A percentile compares a stretch with the other conserved stretches of the same genome.
Evolutionary conservation across 2,113 vertebrate genomes (phyloP).

Genomic region (Peucedramus taeniatus): DNA sequence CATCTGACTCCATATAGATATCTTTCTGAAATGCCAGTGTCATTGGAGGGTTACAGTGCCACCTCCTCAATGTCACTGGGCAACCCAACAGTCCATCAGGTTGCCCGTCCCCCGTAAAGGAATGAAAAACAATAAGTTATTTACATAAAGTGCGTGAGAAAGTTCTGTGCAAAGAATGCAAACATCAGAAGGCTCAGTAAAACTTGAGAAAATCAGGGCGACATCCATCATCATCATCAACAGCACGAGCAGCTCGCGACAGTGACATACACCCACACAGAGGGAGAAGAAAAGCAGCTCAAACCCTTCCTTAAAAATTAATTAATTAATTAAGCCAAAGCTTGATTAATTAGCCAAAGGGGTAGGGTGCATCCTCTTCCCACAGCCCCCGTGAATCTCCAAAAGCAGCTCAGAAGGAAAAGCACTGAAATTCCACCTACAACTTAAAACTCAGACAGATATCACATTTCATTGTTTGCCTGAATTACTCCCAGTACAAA

Average conservation of each 20-base stretch:
- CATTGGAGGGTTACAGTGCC: too few relatives aligned
- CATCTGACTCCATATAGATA: too few relatives aligned
- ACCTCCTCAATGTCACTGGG: too few relatives aligned
- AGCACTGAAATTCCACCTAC: neutral
- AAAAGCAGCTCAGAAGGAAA: neutral
- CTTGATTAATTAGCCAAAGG: neutral
- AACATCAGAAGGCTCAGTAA: too few relatives aligned
- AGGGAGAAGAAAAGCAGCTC: neutral
- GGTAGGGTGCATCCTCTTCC: rapidly evolving
- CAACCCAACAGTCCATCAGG: too few relatives aligned
- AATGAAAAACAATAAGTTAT: too few relatives aligned
- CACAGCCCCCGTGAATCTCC: rapidly evolving
- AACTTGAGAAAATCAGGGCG: too few relatives aligned
- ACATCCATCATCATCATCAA: rapidly evolving
- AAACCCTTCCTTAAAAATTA: neutral
- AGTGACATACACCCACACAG: rapidly evolving
- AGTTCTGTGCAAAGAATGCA: too few relatives aligned
- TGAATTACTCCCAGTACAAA: neutral
- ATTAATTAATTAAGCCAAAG: neutral
- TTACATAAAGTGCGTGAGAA: too few relatives aligned
- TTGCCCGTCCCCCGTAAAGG: too few relatives aligned
- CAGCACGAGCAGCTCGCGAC: too few relatives aligned
- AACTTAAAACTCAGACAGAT: neutral
- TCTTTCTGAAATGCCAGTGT: too few relatives aligned
- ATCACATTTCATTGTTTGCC: rapidly evolving